Evolutionary conservation across 1,140 invertebrate species (phyloP), one percentile per base, ranked within the genome.

Genomic region (Zaprionus taronus): DNA sequence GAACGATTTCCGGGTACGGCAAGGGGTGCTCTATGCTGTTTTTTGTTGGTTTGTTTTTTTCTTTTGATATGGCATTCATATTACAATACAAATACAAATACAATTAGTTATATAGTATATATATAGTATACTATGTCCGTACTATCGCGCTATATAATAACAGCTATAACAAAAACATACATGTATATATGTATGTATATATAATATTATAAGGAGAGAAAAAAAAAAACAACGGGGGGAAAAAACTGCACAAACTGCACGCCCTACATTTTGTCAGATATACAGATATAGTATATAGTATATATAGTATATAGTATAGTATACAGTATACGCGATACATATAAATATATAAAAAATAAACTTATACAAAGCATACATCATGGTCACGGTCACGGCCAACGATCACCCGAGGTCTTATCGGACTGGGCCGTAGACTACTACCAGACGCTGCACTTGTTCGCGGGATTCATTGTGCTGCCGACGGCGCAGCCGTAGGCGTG

Each of bases 391-490:
- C 53, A 34, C 38, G 44, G 24, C 20, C 53, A 26, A 20, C 41
- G 70, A 63, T 55, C 58, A 38, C 0, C 34, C 34, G 34, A 28
- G 7, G 17, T 47, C 38, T 53, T 31, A 55, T 36, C 57, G n/a
- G 51, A 58, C 69, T 17, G 1, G 28, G 12, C 5, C 17, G n/a
- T n/a, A 17, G 22, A 81, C 95, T 95, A 81, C 95, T 95, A 99
- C 98, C 98, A 99, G 55, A 99, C 97, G 70, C 95, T 97, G 93
- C 98, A 99, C 92, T 99, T 99, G 72, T 97, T 94, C 20, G 86
- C 94, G 4, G 98, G 98, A 93, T 99, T 99, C 98, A 99, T 99
- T 1, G 95, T 95, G 34, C 96, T 96, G 11, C 96, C 97, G 9
- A 93, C 72, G 0, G 95, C 96, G 91, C 98, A 98, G 64, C 94